Evolutionary conservation across 2,888 invertebrate genomes (phyloP).

Genomic region (Eristalinus sepulchralis): DNA sequence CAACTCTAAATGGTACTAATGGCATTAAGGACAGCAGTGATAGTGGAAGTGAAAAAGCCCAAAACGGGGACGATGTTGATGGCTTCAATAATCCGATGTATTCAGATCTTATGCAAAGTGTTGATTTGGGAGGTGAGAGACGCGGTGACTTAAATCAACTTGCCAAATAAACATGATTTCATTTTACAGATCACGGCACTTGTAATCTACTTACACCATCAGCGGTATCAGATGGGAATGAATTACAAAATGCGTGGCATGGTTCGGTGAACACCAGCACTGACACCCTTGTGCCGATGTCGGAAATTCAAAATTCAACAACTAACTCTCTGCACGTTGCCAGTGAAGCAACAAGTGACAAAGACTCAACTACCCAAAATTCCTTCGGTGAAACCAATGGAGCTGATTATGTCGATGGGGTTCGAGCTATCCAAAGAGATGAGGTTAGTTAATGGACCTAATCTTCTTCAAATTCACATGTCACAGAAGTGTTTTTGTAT

Average conservation of each 20-base stretch:
- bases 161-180: background rate
- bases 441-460: conserved; percentile 29
- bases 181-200: conserved; percentile 51
- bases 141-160: background rate
- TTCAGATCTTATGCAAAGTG: conserved; percentile 75
- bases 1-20: conserved; percentile 28
- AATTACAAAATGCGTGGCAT: conserved; percentile 75
- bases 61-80: conserved; percentile 21
- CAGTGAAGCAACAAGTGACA: conserved; percentile 30
- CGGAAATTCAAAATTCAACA: conserved; percentile 56
- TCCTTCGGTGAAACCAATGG: conserved; percentile 45
- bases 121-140: conserved; percentile 75
- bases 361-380: conserved; percentile 37
- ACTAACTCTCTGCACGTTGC: background rate
- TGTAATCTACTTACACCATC: conserved; percentile 58
- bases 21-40: conserved; percentile 42
- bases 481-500: background rate
- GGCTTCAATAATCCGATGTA: conserved; percentile 66
- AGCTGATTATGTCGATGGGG: conserved; percentile 35
- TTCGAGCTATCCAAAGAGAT: conserved; percentile 58
- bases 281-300: conserved; percentile 81
- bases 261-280: conserved; percentile 82
- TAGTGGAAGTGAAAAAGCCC: conserved; percentile 36
- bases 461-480: background rate
- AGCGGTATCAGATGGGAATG: conserved; percentile 44